These are phyloP conservation scores for Hydrozoanthus tunicans DNA, from an alignment of 64 coral and sea anemone species.

Conservation along the genomic window DNA sequence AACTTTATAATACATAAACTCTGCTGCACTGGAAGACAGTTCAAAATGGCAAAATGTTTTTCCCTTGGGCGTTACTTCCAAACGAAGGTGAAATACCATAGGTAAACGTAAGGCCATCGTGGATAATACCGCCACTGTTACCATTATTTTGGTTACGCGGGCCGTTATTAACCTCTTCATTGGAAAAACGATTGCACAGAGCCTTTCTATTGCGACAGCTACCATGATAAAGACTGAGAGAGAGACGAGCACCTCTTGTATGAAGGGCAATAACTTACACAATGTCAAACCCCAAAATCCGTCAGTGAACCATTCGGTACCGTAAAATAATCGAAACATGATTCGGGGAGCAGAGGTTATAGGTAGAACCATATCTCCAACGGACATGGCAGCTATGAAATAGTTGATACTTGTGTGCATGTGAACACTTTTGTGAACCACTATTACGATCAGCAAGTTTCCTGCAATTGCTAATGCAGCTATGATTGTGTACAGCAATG, in stretches of 20 bases:
- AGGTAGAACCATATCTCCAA: neutral
- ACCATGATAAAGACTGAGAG: slow-evolving; percentile 23
- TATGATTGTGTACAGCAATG: slow-evolving; percentile 5
- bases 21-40: neutral
- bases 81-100: neutral
- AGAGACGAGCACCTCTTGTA: slow-evolving; percentile 27
- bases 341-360: neutral
- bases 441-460: neutral
- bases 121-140: neutral
- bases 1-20: slow-evolving; percentile 33
- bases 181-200: slow-evolving; percentile 24
- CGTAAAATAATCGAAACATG: slow-evolving; percentile 29
- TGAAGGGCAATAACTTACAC: slow-evolving; percentile 28
- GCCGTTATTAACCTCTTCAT: slow-evolving; percentile 1
- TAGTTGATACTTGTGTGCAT: slow-evolving; percentile 25
- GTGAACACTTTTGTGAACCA: neutral
- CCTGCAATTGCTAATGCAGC: neutral
- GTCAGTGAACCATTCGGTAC: slow-evolving; percentile 15
- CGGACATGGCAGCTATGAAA: slow-evolving; percentile 7
- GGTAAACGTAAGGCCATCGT: neutral
- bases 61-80: neutral
- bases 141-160: neutral
- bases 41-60: neutral
- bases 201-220: slow-evolving; percentile 11
- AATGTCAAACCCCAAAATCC: neutral